Conservation (phyloP, 2,113 vertebrate species). For the Danio rerio region GRCz12tu NC_133181.1:34023501-34024000, state of each 20-base stretch:
- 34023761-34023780: not conserved
- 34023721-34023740: not conserved
- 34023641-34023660: too few relatives aligned
- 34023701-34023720: not conserved
- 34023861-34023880: conserved; percentile 6
- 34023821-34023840: conserved; percentile 29
- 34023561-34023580: too few relatives aligned
- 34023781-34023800: not conserved
- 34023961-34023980: not conserved
- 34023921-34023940: not conserved
- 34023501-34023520: too few relatives aligned
- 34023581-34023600: too few relatives aligned
- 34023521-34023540: too few relatives aligned
- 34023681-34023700: not conserved
- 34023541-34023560: too few relatives aligned
- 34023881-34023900: conserved; percentile 34
- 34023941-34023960: not conserved
- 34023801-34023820: conserved; percentile 21
- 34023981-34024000: conserved; percentile 9
- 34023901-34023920: conserved; percentile 24
- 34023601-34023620: too few relatives aligned
- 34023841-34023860: conserved; percentile 32
- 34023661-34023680: not conserved
- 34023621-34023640: too few relatives aligned
- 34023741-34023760: not conserved